These are phyloP conservation scores for Gobionotothen gibberifrons DNA, from an alignment of 2,797 vertebrate genomes.

Conservation along the genomic window DNA sequence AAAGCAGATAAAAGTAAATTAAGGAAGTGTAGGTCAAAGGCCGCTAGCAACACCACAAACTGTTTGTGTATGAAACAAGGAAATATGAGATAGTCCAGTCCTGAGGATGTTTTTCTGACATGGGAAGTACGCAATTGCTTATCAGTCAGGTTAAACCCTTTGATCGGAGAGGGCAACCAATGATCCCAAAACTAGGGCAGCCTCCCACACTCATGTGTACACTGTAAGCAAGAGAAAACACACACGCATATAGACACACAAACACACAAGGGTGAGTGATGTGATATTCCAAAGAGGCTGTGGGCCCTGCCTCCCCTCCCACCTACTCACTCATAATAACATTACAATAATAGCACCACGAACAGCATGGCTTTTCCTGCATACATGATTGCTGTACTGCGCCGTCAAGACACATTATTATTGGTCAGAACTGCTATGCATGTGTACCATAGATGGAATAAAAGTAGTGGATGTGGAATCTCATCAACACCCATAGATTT, in stretches of 20 bases:
- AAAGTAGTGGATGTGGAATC: no score
- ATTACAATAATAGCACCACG: conserved; percentile 29
- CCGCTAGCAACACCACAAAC: not conserved
- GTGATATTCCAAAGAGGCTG: conserved; percentile 52
- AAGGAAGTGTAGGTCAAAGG: no score
- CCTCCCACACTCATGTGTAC: conserved; percentile 63
- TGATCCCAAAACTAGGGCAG: conserved; percentile 71
- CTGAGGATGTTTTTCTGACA: conserved; percentile 64
- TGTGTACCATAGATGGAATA: no score
- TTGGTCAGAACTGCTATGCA: not conserved
- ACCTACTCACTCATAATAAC: conserved; percentile 38
- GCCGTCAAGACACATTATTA: not conserved
- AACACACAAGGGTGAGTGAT: conserved; percentile 35
- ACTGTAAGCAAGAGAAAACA: conserved; percentile 57
- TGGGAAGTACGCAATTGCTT: conserved; percentile 71
- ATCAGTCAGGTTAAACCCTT: conserved; percentile 74
- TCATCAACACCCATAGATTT: no score
- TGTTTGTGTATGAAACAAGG: conserved; percentile 12
- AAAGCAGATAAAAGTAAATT: no score
- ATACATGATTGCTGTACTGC: not conserved
- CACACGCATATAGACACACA: not conserved
- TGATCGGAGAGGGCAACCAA: conserved; percentile 68
- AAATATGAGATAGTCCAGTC: conserved; percentile 37
- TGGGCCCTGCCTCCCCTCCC: conserved; percentile 39
- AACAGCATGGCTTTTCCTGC: conserved; percentile 26